phyloP scores from a whole-genome alignment of 2,888 invertebrate genomes.

The Agrochola circellaris region DNA sequence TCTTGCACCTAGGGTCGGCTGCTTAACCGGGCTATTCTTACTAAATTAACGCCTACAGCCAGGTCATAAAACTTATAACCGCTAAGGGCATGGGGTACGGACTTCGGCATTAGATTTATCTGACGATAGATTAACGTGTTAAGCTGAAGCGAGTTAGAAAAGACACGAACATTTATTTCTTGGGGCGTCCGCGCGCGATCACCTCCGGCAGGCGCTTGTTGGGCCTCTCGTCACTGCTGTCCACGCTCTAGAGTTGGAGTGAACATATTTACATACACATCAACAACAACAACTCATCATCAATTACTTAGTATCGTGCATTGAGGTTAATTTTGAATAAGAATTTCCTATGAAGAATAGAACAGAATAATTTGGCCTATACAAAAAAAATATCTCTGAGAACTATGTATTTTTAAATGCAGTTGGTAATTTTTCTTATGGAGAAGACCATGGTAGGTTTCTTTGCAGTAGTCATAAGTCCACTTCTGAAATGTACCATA shows the following conservation, averaged over 20 bases:
- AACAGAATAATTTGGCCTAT: background rate
- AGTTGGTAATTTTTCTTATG: background rate
- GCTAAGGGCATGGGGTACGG: no score
- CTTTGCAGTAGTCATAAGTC: background rate
- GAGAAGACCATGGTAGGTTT: background rate
- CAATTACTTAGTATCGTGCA: conserved; percentile 10
- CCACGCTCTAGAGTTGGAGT: conserved; percentile 79
- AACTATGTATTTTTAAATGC: background rate
- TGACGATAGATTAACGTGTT: conserved; percentile 18
- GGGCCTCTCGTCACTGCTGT: conserved; percentile 87
- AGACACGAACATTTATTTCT: conserved; percentile 89
- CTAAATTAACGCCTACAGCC: no score
- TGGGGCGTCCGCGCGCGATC: conserved; percentile 87
- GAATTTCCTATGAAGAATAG: background rate
- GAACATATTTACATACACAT: conserved; percentile 73
- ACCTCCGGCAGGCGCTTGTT: conserved; percentile 84
- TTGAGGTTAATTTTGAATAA: conserved; percentile 16
- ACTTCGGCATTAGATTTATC: background rate
- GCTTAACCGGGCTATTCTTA: no score
- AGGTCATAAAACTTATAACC: no score
- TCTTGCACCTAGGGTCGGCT: no score
- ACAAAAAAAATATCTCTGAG: background rate
- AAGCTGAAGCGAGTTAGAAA: conserved; percentile 57
- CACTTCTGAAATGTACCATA: background rate
- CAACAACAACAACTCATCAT: no score